A percentile compares a stretch with the other conserved stretches of the same genome.
These are phyloP conservation scores for Myotis daubentonii DNA, from an alignment of 2,797 vertebrate genomes.

Conservation along the genomic window DNA sequence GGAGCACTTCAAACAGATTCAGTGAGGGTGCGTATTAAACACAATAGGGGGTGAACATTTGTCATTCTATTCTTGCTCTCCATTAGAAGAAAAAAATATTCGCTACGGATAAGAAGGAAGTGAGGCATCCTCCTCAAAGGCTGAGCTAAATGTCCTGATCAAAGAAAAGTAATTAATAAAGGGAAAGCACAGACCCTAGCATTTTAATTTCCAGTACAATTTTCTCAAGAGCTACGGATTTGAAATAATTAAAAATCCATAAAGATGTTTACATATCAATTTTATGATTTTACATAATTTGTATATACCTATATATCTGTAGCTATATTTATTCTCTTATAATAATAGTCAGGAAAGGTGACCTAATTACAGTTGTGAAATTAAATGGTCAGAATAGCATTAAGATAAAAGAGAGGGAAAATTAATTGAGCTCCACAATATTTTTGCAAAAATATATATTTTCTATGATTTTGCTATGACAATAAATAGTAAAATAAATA, in stretches of 20 bases:
- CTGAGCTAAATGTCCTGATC: not conserved
- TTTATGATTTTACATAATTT: constrained; percentile 11
- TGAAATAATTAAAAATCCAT: constrained; percentile 4
- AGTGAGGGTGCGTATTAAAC: not conserved
- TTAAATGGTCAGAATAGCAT: not conserved
- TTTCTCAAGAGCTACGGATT: not conserved
- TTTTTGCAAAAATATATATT: not conserved
- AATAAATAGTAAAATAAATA: constrained; percentile 34
- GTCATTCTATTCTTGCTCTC: not conserved
- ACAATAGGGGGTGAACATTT: not conserved
- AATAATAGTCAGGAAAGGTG: not conserved
- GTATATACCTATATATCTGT: not conserved
- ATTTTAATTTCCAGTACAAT: not conserved
- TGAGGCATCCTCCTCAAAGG: not conserved
- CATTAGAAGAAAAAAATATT: not conserved
- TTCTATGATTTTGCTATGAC: constrained; percentile 11
- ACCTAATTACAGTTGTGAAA: not conserved
- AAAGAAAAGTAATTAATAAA: not conserved
- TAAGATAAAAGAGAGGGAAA: constrained; percentile 25
- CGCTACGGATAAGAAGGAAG: not conserved
- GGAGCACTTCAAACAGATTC: not conserved
- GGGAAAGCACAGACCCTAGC: not conserved
- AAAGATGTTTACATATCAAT: not conserved
- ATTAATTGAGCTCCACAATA: not conserved
- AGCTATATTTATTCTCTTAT: not conserved